Conservation (phyloP, 2,888 invertebrate genomes). For the Cataglyphis cursor region DNA sequence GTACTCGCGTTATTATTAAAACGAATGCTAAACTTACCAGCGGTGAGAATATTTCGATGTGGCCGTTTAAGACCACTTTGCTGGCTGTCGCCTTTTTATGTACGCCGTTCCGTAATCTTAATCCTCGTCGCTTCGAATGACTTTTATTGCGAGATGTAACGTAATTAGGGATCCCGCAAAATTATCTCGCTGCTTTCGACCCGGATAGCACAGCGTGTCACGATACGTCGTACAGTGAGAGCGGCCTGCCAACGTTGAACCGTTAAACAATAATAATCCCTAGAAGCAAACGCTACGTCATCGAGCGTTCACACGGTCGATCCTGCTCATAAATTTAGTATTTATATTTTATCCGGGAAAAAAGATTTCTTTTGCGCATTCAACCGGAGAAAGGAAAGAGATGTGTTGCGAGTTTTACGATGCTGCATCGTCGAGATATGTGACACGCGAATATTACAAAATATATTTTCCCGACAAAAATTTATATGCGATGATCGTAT, state of each 20-base stretch:
- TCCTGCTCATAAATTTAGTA: slow-evolving; percentile 30
- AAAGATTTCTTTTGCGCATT: slow-evolving; percentile 3
- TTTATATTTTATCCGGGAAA: slow-evolving; percentile 10
- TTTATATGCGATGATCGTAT: neutral
- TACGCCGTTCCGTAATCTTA: slow-evolving; percentile 43
- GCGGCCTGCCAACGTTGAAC: slow-evolving; percentile 13
- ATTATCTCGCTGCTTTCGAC: slow-evolving; percentile 28
- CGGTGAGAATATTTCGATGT: slow-evolving; percentile 24
- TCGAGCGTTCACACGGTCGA: slow-evolving; percentile 43
- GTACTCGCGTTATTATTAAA: slow-evolving; percentile 35
- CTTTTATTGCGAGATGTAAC: slow-evolving; percentile 51
- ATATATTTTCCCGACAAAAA: neutral
- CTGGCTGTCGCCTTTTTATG: slow-evolving; percentile 34
- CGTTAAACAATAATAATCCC: slow-evolving; percentile 49
- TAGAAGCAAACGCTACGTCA: slow-evolving; percentile 5
- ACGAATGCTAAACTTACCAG: slow-evolving; percentile 36
- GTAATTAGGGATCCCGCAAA: slow-evolving; percentile 51
- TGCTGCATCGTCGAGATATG: neutral
- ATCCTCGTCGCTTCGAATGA: slow-evolving; percentile 50
- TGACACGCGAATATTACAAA: neutral
- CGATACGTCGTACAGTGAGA: slow-evolving; percentile 36
- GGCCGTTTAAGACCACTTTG: slow-evolving; percentile 38
- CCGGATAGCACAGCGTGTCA: slow-evolving; percentile 41
- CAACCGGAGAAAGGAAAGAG: neutral
- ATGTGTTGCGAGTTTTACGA: neutral